These are phyloP conservation scores for Agapostemon virescens DNA, from an alignment of 2,888 invertebrate species.

Conservation along the genomic window DNA sequence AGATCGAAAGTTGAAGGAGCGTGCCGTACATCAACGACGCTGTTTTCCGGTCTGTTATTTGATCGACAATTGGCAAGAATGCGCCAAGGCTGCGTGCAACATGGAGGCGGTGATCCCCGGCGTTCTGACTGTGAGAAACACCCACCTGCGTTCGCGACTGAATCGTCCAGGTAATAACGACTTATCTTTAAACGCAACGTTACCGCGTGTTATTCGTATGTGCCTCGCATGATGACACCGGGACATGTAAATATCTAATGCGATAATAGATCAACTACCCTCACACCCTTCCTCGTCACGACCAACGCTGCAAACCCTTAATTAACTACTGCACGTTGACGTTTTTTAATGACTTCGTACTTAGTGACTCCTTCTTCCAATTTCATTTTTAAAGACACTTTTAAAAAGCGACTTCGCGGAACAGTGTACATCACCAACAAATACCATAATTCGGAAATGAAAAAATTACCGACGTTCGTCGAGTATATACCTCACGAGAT, in stretches of 20 bases:
- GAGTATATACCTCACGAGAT: no score
- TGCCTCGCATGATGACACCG: background rate
- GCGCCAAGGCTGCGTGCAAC: slow-evolving; percentile 57
- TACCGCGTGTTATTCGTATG: slow-evolving; percentile 44
- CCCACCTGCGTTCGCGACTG: slow-evolving; percentile 68
- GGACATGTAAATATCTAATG: slow-evolving; percentile 42
- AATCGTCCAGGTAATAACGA: slow-evolving; percentile 57
- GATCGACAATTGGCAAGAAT: slow-evolving; percentile 34
- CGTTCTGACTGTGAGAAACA: slow-evolving; percentile 67
- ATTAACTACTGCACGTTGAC: background rate
- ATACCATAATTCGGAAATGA: no score
- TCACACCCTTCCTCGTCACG: slow-evolving; percentile 20
- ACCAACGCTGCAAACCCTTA: background rate
- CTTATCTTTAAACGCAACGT: slow-evolving; percentile 51
- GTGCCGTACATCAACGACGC: slow-evolving; percentile 43
- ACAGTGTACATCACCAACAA: no score
- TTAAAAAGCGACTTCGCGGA: no score
- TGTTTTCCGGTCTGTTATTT: slow-evolving; percentile 60
- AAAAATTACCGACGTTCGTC: no score
- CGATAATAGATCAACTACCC: slow-evolving; percentile 18
- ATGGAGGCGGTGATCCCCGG: slow-evolving; percentile 61
- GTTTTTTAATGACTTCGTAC: background rate
- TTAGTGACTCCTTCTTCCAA: no score
- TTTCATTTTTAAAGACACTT: no score
- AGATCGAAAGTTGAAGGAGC: slow-evolving; percentile 9